These are phyloP conservation scores for Petroica traversi DNA, from an alignment of 2,113 vertebrate genomes.

Conservation along the genomic window DNA sequence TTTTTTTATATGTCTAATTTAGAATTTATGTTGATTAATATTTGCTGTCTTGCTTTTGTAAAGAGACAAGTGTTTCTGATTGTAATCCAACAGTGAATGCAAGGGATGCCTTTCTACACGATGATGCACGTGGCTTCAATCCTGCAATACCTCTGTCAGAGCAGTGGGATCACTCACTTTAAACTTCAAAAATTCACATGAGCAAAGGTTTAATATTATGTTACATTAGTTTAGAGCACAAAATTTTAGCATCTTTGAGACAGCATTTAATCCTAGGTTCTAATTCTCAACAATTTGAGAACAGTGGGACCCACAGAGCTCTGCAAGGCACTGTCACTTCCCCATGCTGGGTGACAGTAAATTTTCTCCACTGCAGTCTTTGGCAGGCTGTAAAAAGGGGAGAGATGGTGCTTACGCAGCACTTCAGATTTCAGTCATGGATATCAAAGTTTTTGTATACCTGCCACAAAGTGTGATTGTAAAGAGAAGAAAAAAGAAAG, in stretches of 20 bases:
- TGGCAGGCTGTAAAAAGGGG: not conserved
- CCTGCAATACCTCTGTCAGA: not conserved
- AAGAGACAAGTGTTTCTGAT: not conserved
- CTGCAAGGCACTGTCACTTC: not conserved
- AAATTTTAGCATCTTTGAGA: not conserved
- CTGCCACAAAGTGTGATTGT: not conserved
- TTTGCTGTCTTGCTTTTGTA: not conserved
- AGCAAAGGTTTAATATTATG: not conserved
- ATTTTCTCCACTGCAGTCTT: not conserved
- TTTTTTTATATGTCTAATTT: not conserved
- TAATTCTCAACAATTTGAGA: not conserved
- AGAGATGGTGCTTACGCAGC: not conserved
- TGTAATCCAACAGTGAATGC: not conserved
- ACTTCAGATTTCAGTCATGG: not conserved
- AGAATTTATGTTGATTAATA: not conserved
- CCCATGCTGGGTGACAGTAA: not conserved
- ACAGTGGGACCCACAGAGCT: not conserved
- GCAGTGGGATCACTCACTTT: not conserved
- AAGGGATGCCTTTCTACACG: not conserved
- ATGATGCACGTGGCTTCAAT: accelerated
- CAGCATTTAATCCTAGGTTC: not conserved
- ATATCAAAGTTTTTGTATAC: not conserved
- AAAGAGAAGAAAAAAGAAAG: not conserved
- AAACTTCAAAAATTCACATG: not conserved
- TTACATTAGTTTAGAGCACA: not conserved